These are phyloP conservation scores for Drosophila sucinea DNA, from an alignment of 1,140 invertebrate genomes.

Conservation along the genomic window DNA sequence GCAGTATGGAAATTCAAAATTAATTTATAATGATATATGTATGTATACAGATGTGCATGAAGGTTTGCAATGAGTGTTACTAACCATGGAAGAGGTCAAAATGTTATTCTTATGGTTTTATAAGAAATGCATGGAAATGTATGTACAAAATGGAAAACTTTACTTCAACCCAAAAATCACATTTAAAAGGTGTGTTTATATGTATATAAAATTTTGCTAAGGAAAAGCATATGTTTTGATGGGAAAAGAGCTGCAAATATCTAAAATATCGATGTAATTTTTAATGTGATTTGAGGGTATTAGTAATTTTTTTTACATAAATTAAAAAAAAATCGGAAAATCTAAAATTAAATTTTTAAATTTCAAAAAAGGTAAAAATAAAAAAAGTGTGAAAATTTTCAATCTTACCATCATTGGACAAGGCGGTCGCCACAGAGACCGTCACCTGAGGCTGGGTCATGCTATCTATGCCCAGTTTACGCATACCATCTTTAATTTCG, in stretches of 20 bases:
- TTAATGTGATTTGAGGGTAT: neutral
- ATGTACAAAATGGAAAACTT: constrained; percentile 51
- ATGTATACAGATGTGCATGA: constrained; percentile 17
- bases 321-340: neutral
- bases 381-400: constrained; percentile 31
- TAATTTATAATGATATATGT: constrained; percentile 17
- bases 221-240: neutral
- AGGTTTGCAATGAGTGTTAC: constrained; percentile 10
- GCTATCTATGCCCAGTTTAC: constrained; percentile 85
- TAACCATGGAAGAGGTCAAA: constrained; percentile 38
- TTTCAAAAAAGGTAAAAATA: constrained; percentile 23
- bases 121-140: constrained; percentile 42
- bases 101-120: constrained; percentile 32
- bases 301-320: neutral
- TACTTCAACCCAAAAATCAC: constrained; percentile 11
- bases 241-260: neutral
- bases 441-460: constrained; percentile 74
- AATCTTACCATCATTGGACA: constrained; percentile 77
- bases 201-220: neutral
- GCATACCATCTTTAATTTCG: constrained; percentile 88
- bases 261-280: neutral
- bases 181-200: neutral
- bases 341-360: neutral
- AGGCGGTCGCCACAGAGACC: neutral
- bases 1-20: neutral